phyloP scores from a whole-genome alignment of 1,140 invertebrate species.

The Drosophila sp. region DNA sequence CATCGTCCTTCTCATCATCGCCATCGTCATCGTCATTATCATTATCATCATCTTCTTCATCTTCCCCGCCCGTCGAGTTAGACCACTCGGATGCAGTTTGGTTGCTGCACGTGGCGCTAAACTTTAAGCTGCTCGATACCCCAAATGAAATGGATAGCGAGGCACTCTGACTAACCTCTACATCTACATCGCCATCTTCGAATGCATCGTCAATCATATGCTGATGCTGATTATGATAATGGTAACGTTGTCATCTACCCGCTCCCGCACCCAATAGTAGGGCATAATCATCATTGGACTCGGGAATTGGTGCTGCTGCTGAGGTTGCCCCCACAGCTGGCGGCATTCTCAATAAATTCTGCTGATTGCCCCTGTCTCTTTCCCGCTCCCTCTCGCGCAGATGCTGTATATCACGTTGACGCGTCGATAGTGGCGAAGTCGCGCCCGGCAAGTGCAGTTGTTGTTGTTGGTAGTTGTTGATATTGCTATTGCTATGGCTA shows the following conservation, averaged over 20 bases:
- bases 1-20: constrained; percentile 38
- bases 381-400: constrained; percentile 57
- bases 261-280: constrained; percentile 66
- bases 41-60: constrained; percentile 50
- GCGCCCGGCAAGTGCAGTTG: constrained; percentile 63
- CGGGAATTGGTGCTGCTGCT: constrained; percentile 71
- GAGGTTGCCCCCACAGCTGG: constrained; percentile 42
- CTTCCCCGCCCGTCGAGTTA: constrained; percentile 71
- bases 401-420: constrained; percentile 65
- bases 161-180: constrained; percentile 70
- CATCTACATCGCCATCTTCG: constrained; percentile 60
- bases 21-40: constrained; percentile 39
- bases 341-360: constrained; percentile 61
- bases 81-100: constrained; percentile 76
- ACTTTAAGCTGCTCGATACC: constrained; percentile 75
- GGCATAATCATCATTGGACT: constrained; percentile 77
- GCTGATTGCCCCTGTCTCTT: constrained; percentile 43
- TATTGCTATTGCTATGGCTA: constrained; percentile 55
- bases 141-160: constrained; percentile 74
- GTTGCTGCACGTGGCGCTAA: constrained; percentile 72
- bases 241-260: constrained; percentile 78
- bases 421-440: constrained; percentile 44
- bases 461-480: constrained; percentile 76
- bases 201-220: constrained; percentile 50
- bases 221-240: constrained; percentile 48